These are phyloP conservation scores for Aspidiotus rigidus DNA, from an alignment of 2,888 invertebrate genomes.

Conservation along the genomic window DNA sequence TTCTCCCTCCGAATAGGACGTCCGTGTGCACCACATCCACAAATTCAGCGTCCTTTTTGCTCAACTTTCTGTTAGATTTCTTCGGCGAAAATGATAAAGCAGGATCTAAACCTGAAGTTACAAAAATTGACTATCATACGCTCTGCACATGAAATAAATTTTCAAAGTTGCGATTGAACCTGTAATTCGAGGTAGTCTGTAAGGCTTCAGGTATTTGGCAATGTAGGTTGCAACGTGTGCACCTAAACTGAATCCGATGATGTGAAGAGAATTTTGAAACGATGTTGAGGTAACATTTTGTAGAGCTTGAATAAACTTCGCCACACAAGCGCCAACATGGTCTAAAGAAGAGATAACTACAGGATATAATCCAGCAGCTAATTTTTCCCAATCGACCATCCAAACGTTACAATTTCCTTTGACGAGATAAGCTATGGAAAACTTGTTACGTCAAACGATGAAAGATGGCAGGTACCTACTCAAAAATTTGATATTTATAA, in stretches of 20 bases:
- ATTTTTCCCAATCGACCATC: constrained; percentile 54
- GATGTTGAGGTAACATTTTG: constrained; percentile 17
- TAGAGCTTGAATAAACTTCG: constrained; percentile 44
- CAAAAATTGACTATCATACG: background rate
- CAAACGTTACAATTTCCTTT: constrained; percentile 49
- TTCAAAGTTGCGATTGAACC: too few species aligned
- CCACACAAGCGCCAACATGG: constrained; percentile 53
- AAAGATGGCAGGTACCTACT: too few species aligned
- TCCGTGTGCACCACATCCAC: constrained; percentile 66
- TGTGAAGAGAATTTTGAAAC: constrained; percentile 45
- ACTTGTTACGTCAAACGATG: too few species aligned
- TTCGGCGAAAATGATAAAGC: constrained; percentile 56
- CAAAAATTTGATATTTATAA: too few species aligned
- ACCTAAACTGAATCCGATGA: constrained; percentile 49
- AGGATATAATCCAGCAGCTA: constrained; percentile 53
- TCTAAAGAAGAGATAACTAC: constrained; percentile 54
- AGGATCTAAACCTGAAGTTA: constrained; percentile 53
- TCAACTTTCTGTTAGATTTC: constrained; percentile 49
- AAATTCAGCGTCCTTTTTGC: constrained; percentile 54
- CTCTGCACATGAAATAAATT: too few species aligned
- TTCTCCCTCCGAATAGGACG: constrained; percentile 57
- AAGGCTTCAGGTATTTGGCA: constrained; percentile 47
- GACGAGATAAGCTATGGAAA: too few species aligned
- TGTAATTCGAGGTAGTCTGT: constrained; percentile 52
- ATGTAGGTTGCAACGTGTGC: constrained; percentile 40